Base-by-base conservation (phyloP, 2,113 vertebrate genomes). In the Neodontobutis hainanensis region DNA sequence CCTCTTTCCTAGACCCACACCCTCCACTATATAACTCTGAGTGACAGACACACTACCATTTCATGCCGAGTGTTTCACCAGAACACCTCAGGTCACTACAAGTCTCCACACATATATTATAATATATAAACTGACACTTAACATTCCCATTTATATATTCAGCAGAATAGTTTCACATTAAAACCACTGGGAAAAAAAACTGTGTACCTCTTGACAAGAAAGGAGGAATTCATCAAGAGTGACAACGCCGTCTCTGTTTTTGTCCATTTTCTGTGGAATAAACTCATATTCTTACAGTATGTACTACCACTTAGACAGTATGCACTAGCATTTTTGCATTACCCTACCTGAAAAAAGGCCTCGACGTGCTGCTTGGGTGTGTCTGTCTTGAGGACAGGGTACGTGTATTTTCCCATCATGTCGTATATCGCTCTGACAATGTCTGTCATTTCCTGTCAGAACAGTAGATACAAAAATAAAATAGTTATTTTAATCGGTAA, bases 401-500 rank as follows among this genome's bases (percentile, higher is more conserved):
- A 97, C 0, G 97, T 99, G 86, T 95, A 98, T 64, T 96, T 96
- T 38, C 97, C 97, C 97, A 99, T 99, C 97, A 99, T 99, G 86
- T 97, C 96, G 53, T 99, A 99, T 85, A 99, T 99, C 32, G 96
- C 96, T 81, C 96, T 95, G 77, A 98, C 96, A 0, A 98, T 98
- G 87, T 97, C 96, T 42, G 93, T 97, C 96, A 98, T 99, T 82
- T 99, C 97, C 97, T 99, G 83, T 42, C 53, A 51, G 64, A 77
- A 12, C 11, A 68, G 2, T 19, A 40, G 11, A 73, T 4, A 60
- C 8, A 63, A 38, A 16, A 40, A 47, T 4, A 1, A 62, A 27
- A 52, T 4, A 11, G 10, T 15, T 40, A 61, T 2, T 67, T 15
- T 5, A 3, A 45, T n/a, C n/a, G 40, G 5, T 0, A 85, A 53